A percentile compares a stretch with the other conserved stretches of the same genome.
These are phyloP conservation scores for Colletes latitarsis DNA, from an alignment of 1,140 invertebrate species.

Conservation along the genomic window DNA sequence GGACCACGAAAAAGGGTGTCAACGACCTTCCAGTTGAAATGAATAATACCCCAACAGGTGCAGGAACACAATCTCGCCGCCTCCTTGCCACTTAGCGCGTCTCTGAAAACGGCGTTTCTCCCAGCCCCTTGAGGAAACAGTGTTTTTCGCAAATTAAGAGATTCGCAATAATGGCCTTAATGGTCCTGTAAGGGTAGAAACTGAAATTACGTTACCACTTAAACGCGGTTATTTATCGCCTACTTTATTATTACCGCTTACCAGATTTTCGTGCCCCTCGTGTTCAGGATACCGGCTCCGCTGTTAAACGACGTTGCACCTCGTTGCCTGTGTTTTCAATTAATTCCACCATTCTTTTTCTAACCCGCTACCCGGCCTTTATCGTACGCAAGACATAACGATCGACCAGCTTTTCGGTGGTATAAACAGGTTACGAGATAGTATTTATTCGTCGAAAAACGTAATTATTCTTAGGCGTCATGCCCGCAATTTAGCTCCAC, in stretches of 20 bases:
- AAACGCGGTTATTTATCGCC: constrained; percentile 76
- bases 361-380: constrained; percentile 19
- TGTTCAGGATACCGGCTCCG: constrained; percentile 34
- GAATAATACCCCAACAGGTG: constrained; percentile 63
- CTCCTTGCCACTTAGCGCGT: constrained; percentile 47
- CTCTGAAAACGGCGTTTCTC: constrained; percentile 26
- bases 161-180: constrained; percentile 79
- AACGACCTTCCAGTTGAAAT: constrained; percentile 48
- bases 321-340: constrained; percentile 55
- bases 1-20: constrained; percentile 20
- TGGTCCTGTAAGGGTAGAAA: constrained; percentile 70
- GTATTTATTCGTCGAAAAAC: constrained; percentile 21
- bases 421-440: constrained; percentile 6
- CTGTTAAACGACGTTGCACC: constrained; percentile 44
- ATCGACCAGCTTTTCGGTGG: constrained; percentile 24
- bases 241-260: constrained; percentile 72
- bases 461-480: constrained; percentile 19
- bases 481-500: not conserved
- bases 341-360: constrained; percentile 45
- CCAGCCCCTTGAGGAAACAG: constrained; percentile 60
- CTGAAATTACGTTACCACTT: constrained; percentile 78
- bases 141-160: constrained; percentile 79
- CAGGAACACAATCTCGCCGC: constrained; percentile 58
- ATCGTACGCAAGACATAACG: constrained; percentile 19
- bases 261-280: constrained; percentile 51